Base-by-base conservation (phyloP, 2,888 invertebrate genomes). In the Macrosoma leucophasiata region DNA sequence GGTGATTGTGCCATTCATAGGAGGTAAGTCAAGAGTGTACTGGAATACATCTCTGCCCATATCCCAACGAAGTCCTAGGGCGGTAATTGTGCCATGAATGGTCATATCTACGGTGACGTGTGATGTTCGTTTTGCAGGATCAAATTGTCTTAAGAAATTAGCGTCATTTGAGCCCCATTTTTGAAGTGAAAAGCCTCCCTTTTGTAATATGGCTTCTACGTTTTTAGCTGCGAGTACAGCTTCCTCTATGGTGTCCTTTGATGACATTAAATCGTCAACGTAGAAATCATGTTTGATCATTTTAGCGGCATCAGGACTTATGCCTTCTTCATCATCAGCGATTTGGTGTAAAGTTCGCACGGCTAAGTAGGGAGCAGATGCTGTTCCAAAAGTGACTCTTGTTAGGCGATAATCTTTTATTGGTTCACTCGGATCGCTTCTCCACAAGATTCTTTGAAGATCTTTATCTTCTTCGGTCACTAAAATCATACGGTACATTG, bases 331-430 rank as follows among this genome's bases (percentile, higher is more conserved):
- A 10, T 42, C 38, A 1, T 30, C 11, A 13, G 38, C 35, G 1
- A 14, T 30, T 30, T 40, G 39, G 2, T 30, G 13, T 4, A 50
- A 23, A 1, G 41, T 52, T 13, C 15, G 31, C 3, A 43, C 33
- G 1, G 43, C 40, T 5, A 40, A 20, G 18, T 35, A 43, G 2
- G 55, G 50, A 5, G 49, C 52, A 13, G 37, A 34, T 2, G 46
- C 29, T 6, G 36, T 33, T 6, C 50, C 54, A 18, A 40, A 54
- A 3, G 48, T 49, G 0, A 53, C 49, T 12, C 35, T 41, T 2
- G 27, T 17, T 4, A 53, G 32, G 13, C 35, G 20, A 22, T 36
- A 41, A 1, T 36, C 29, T 32, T 39, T 33, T 2, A 41, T 8
- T 7, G 29, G 23, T 8, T 43, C 25, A 13, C 13, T 15, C 22